Base-by-base conservation (phyloP, 2,888 invertebrate species). In the Chorisops tibialis region DNA sequence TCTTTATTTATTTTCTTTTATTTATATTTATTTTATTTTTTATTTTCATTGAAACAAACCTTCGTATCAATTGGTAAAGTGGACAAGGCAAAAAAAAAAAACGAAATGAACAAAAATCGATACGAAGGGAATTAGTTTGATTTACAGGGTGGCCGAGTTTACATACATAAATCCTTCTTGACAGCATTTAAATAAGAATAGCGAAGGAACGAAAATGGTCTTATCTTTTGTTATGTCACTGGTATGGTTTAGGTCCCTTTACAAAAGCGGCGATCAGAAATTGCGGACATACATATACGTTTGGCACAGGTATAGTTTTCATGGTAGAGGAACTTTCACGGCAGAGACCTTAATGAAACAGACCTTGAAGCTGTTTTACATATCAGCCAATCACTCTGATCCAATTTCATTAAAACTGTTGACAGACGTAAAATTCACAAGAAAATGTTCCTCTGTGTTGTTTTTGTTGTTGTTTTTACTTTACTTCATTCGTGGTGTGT, bases 111-210 rank as follows among this genome's bases (percentile, higher is more conserved):
- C 6, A 37, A 38, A 52, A 52, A 39, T 35, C 48, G 54, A 38
- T 39, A 52, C 41, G 41, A 54, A 54, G 47, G 39, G 52, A 61
- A 61, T 64, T 59, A 64, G 62, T 70, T 74, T 74, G 75, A 74
- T 74, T 74, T 74, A 74, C 72, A 73, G 71, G 70, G 71, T 71
- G 73, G 71, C 71, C 70, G 67, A 68, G 68, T 69, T 69, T 68
- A 69, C 68, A 71, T 72, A 72, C 75, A 74, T 74, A 74, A 74
- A 74, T 74, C 72, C 74, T 73, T 72, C 74, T 74, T 59, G 59
- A 47, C 48, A 59, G 47, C 48, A 59, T 47, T 59, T 47, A 47
- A 47, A 59, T 47, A 37, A 45, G 45, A 56, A 56, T 35, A 37
- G 45, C 43, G 19, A 18, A 43, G 19, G 56, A 56, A 35, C 41